Conservation (phyloP, 2,888 invertebrate species). For the Pilophorus perplexus region DNA sequence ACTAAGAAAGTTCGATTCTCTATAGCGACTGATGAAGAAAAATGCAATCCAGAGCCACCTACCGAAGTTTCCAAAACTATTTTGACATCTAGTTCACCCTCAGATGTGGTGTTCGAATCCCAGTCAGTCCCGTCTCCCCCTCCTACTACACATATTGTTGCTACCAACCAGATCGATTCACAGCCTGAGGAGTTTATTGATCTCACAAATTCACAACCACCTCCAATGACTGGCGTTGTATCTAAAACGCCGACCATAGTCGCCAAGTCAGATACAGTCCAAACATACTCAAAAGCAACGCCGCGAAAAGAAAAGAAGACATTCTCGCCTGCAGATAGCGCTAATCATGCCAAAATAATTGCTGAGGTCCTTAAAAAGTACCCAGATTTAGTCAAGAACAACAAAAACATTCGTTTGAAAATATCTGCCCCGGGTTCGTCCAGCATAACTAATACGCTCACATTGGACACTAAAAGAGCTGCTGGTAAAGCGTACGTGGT, state of each 20-base stretch:
- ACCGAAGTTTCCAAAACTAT: constrained; percentile 5
- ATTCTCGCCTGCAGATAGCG: constrained; percentile 40
- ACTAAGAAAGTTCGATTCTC: constrained; percentile 59
- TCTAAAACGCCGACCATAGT: background rate
- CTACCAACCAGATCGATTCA: background rate
- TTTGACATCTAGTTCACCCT: constrained; percentile 28
- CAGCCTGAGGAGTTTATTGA: no score
- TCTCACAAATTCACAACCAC: no score
- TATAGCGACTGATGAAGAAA: constrained; percentile 60
- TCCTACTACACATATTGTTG: background rate
- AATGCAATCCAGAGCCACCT: background rate
- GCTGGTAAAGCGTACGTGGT: constrained; percentile 54
- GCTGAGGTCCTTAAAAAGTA: constrained; percentile 78
- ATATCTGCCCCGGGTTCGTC: constrained; percentile 58
- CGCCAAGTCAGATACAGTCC: constrained; percentile 3
- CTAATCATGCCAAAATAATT: constrained; percentile 80
- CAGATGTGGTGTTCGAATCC: constrained; percentile 17
- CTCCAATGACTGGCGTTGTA: background rate
- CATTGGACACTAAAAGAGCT: constrained; percentile 42
- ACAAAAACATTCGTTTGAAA: constrained; percentile 82
- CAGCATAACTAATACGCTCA: constrained; percentile 25
- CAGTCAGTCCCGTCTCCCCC: background rate
- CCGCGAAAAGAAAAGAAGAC: constrained; percentile 12
- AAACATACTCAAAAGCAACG: constrained; percentile 8
- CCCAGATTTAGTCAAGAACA: constrained; percentile 81